Percentiles rank a stretch among this genome's conserved stretches.
phyloP scores from a whole-genome alignment of 2,113 vertebrate genomes.

The Myrmophylax atrothorax region DNA sequence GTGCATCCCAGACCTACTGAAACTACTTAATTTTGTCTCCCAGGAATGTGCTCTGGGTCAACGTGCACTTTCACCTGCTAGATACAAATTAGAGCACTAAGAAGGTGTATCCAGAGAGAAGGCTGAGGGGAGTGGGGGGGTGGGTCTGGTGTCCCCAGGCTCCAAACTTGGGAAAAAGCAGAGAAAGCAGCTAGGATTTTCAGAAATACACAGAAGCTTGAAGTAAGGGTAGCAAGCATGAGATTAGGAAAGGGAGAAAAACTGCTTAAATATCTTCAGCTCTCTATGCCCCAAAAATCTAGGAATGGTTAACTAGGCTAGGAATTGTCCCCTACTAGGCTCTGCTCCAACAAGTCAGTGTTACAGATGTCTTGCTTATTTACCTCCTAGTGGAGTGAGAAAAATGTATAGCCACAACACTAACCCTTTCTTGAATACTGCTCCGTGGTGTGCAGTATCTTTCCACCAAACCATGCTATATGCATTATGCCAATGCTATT shows the following conservation, averaged over 20 bases:
- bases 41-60: slow-evolving; percentile 14
- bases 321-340: too few relatives aligned
- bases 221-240: not conserved
- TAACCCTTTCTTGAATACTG: not conserved
- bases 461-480: not conserved
- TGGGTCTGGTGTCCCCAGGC: not conserved
- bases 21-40: slow-evolving; percentile 48
- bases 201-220: not conserved
- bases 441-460: not conserved
- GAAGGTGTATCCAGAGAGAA: not conserved
- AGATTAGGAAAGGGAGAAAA: not conserved
- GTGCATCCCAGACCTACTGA: not conserved
- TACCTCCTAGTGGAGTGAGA: not conserved
- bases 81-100: not conserved
- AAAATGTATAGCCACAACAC: not conserved
- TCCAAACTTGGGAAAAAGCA: not conserved
- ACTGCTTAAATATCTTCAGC: not conserved
- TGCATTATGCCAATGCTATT: not conserved
- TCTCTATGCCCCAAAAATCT: not conserved
- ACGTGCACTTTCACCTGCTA: not conserved
- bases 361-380: not conserved
- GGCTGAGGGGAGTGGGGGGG: not conserved
- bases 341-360: not conserved
- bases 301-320: not conserved
- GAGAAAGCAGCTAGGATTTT: not conserved